A percentile compares a stretch with the other conserved stretches of the same genome.
phyloP scores from a whole-genome alignment of 2,888 invertebrate genomes.

The Pandemis heparana region DNA sequence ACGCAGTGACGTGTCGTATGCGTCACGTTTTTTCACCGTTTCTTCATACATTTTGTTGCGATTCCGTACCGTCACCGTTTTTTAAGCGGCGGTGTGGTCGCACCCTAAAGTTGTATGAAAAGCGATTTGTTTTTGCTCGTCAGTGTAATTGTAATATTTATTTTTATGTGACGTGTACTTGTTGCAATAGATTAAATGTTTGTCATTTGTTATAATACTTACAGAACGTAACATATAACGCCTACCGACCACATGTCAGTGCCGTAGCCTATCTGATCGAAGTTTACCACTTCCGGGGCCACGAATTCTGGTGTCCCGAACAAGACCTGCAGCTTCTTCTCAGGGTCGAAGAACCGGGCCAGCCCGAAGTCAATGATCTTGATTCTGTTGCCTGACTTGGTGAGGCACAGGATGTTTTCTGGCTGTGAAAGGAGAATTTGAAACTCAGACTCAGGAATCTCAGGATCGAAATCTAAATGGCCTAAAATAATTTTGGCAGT shows the following conservation, averaged over 20 bases:
- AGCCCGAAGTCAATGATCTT: slow-evolving; percentile 99
- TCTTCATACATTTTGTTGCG: no score
- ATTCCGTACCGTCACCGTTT: no score
- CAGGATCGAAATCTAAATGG: not conserved
- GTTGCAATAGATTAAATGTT: no score
- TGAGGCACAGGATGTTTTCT: slow-evolving; percentile 98
- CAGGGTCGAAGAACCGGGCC: slow-evolving; percentile 96
- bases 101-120: no score
- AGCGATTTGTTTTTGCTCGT: no score
- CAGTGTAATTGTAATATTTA: no score
- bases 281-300: slow-evolving; percentile 99
- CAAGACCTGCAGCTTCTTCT: slow-evolving; percentile 96
- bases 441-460: not conserved
- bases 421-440: slow-evolving; percentile 87
- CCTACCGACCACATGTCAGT: slow-evolving; percentile 99
- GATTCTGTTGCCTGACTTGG: slow-evolving; percentile 98
- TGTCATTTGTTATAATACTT: no score
- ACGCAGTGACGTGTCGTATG: no score
- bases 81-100: no score
- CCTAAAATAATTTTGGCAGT: no score
- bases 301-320: slow-evolving; percentile 99
- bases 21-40: no score
- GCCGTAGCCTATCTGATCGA: slow-evolving; percentile 97
- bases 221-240: slow-evolving; percentile 99
- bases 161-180: no score